Evolutionary conservation across 2,888 invertebrate species (phyloP).

Genomic region (Caenorhabditis sp.): DNA sequence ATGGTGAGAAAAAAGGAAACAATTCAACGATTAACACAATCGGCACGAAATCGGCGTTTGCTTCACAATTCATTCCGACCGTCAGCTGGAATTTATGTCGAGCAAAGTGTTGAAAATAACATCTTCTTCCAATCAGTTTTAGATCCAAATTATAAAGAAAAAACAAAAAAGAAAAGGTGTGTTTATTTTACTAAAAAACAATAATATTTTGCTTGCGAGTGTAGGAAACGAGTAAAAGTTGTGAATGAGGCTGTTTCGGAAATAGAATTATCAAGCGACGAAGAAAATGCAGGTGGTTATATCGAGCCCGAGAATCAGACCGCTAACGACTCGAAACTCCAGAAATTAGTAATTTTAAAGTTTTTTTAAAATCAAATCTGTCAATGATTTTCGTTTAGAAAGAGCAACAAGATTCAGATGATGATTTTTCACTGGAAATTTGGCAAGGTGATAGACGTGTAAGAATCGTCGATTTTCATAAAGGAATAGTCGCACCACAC

Average conservation of each 20-base stretch:
- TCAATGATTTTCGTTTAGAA: slow-evolving; percentile 3
- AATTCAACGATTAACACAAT: background rate
- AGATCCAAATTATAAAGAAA: background rate
- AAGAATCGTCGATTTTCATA: background rate
- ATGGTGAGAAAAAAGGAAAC: background rate
- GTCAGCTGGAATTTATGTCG: background rate
- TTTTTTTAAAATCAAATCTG: background rate
- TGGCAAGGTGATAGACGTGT: slow-evolving; percentile 5
- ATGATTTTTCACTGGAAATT: slow-evolving; percentile 6
- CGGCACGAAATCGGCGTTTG: background rate
- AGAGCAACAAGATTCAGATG: background rate
- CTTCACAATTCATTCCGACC: background rate
- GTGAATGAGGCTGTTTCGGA: background rate
- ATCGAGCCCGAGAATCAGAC: background rate
- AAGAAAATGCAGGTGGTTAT: background rate
- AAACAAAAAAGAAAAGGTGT: background rate
- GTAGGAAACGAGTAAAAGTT: background rate
- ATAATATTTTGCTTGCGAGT: background rate
- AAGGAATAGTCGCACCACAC: background rate
- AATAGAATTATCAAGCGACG: background rate
- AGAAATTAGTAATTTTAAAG: background rate
- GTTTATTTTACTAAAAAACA: background rate
- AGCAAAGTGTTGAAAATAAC: background rate
- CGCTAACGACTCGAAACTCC: background rate
- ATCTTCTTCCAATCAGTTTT: background rate